Evolutionary conservation across 2,113 vertebrate genomes (phyloP).

Genomic region (Chelonoidis abingdonii): DNA sequence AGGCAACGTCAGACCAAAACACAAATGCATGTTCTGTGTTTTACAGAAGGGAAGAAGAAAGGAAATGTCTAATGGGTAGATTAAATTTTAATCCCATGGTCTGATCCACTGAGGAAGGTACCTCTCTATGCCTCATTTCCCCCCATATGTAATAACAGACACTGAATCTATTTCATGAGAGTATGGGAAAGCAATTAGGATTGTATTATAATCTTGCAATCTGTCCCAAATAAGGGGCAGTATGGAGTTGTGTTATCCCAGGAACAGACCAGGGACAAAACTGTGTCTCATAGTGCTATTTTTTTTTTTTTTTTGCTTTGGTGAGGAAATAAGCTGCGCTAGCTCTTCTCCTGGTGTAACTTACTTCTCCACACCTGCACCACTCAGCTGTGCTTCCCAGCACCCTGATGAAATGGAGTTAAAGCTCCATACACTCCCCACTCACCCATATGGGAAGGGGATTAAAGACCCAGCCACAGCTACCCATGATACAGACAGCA

Average conservation of each 20-base stretch:
- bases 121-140: neutral
- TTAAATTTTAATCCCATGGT: neutral
- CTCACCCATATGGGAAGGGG: neutral
- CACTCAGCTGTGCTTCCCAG: fast-evolving
- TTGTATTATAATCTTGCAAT: neutral
- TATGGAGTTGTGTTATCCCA: fast-evolving
- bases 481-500: neutral
- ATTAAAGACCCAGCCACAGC: neutral
- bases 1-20: neutral
- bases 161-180: fast-evolving
- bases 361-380: fast-evolving
- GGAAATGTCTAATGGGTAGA: neutral
- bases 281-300: neutral
- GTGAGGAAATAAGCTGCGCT: neutral
- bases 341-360: fast-evolving
- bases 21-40: neutral
- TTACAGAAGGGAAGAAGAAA: neutral
- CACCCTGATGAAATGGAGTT: fast-evolving
- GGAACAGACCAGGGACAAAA: fast-evolving
- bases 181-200: neutral
- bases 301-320: fast-evolving
- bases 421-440: neutral
- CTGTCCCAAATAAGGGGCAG: neutral
- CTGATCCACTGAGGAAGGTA: neutral
- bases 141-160: neutral